Evolutionary conservation across 2,113 vertebrate species (phyloP).

Genomic region (Nerophis ophidion): DNA sequence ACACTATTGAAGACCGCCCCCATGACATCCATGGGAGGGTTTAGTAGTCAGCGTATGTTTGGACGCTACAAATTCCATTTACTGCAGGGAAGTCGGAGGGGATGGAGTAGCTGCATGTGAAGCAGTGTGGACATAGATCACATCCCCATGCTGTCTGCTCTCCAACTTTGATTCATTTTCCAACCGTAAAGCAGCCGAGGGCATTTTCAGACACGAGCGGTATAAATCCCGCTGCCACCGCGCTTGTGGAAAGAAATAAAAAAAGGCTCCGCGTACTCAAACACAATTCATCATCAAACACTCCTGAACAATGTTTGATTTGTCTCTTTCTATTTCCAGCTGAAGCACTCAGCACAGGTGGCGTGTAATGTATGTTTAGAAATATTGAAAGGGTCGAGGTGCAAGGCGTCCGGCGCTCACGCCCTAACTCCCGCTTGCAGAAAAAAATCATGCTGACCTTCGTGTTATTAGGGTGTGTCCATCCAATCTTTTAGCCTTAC

Average conservation of each 20-base stretch:
- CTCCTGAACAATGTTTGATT: neutral
- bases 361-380: neutral
- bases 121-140: constrained; percentile 33
- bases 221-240: constrained; percentile 47
- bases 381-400: neutral
- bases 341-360: neutral
- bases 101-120: constrained; percentile 26
- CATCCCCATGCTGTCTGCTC: constrained; percentile 37
- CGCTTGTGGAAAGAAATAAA: constrained; percentile 27
- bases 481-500: constrained; percentile 39
- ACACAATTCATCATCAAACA: constrained; percentile 17
- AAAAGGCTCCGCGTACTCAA: constrained; percentile 13
- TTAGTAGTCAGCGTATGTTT: neutral
- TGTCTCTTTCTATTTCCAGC: constrained; percentile 5
- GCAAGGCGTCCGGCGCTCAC: neutral
- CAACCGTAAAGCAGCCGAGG: constrained; percentile 52
- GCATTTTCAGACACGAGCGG: constrained; percentile 40
- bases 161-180: constrained; percentile 53
- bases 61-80: neutral
- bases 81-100: constrained; percentile 24
- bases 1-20: neutral
- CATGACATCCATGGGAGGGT: neutral
- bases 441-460: constrained; percentile 44
- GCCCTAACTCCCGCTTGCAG: neutral
- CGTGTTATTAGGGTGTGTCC: constrained; percentile 30